Percentiles rank a stretch among this genome's conserved stretches.
Evolutionary conservation across 2,113 vertebrate species (phyloP).

Genomic region (Copsychus sechellarum): DNA sequence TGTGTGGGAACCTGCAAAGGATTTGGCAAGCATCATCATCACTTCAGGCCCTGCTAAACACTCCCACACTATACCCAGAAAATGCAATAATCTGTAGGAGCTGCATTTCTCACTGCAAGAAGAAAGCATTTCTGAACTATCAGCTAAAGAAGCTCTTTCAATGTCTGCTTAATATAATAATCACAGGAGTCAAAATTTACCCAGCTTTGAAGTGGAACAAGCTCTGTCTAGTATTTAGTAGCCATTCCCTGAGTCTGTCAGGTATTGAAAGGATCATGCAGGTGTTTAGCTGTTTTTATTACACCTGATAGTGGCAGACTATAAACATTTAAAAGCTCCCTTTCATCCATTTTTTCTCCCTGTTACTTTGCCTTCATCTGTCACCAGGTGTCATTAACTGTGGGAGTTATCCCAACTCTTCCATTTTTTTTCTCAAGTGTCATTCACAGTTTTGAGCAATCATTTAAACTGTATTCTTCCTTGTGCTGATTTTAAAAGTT

Average conservation of each 20-base stretch:
- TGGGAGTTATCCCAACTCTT: neutral
- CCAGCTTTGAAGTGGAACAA: neutral
- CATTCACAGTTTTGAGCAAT: neutral
- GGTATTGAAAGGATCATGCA: neutral
- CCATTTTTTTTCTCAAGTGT: neutral
- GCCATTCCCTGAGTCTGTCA: neutral
- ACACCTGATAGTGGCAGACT: neutral
- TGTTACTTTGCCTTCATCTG: neutral
- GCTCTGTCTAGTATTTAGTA: neutral
- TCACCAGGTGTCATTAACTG: neutral
- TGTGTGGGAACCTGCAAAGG: rapidly evolving
- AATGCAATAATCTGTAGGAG: neutral
- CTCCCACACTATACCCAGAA: neutral
- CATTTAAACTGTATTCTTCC: no score
- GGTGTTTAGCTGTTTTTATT: neutral
- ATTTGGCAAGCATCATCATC: neutral
- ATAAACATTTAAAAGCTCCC: neutral
- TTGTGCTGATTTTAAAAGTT: no score
- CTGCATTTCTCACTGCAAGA: neutral
- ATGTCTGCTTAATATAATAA: neutral
- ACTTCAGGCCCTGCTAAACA: neutral
- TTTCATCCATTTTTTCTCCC: neutral
- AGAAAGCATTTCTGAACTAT: neutral
- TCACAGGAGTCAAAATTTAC: neutral
- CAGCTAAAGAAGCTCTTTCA: neutral